Evolutionary conservation across 2,113 vertebrate species (phyloP), one percentile per base, ranked within the genome.

Genomic region (Lasiurus borealis): DNA sequence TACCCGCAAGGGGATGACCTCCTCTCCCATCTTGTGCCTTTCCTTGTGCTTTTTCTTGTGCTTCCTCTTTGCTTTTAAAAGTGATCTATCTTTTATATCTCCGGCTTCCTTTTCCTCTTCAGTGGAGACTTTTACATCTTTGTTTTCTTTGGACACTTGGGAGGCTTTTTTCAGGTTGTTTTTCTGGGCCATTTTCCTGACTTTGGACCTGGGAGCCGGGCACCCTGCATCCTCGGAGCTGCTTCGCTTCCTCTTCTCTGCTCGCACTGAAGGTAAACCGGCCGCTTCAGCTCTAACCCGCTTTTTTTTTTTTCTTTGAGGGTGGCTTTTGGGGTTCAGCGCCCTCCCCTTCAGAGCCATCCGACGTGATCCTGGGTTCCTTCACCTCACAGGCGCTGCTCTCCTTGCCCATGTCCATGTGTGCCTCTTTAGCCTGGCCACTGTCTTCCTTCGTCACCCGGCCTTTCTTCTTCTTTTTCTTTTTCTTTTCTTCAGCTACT

Each of bases 41-140:
- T 99, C 99, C 84, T 99, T 99, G 95, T 99, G 99, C 21, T 99
- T 99, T 97, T 99, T 99, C 97, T 99, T 99, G 44, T 99, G 98
- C 80, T 99, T 99, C 94, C 99, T 98, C 96, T 99, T 99, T 3
- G 98, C 96, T 97, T 99, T 99, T 6, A 98, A 96, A 8, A 98
- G 96, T 0, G 99, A 98, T 9, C 99, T 98, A 0, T 99, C 99
- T 95, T 99, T 98, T 76, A 98, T 98, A 29, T 99, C 99, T 40
- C 97, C 97, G 3, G 93, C 77, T 5, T 99, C 98, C 62, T 98
- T 98, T 64, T 99, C 98, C 71, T 98, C 97, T 92, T 98, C 98
- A 15, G 97, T 97, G 36, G 98, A 98, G 62, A 98, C 19, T 23
- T 98, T 98, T 98, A 95, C 2, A 29, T 96, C 98, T 97, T 98